Evolutionary conservation across 2,113 vertebrate genomes (phyloP).

Genomic region (Hypomesus transpacificus): DNA sequence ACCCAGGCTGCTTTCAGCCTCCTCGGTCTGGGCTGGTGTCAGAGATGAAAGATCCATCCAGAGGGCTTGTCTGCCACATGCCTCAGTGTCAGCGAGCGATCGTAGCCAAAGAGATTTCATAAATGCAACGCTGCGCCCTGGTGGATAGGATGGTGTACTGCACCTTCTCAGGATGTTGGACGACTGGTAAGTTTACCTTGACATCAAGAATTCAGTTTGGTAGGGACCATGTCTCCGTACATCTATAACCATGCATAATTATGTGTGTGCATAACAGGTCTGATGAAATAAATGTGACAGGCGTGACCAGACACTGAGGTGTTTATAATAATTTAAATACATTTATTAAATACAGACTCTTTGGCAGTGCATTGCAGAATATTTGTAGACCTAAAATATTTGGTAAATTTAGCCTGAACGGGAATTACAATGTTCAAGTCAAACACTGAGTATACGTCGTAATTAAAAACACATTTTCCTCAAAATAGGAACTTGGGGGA

Average conservation of each 20-base stretch:
- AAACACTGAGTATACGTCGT: constrained; percentile 19
- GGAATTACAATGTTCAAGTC: constrained; percentile 46
- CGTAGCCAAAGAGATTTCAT: too few species aligned
- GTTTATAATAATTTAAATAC: constrained; percentile 27
- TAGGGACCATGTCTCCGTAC: too few species aligned
- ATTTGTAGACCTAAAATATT: constrained; percentile 50
- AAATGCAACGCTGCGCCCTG: too few species aligned
- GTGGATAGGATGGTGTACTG: too few species aligned
- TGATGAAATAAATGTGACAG: background rate
- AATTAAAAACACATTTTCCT: constrained; percentile 41
- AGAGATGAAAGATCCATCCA: constrained; percentile 21
- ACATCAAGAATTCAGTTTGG: too few species aligned
- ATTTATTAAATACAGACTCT: constrained; percentile 68
- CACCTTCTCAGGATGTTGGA: too few species aligned
- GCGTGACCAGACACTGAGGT: background rate
- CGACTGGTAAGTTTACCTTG: too few species aligned
- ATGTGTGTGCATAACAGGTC: background rate
- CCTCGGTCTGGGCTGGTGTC: constrained; percentile 7
- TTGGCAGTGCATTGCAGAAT: constrained; percentile 54
- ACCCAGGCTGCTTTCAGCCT: constrained; percentile 26
- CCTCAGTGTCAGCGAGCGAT: too few species aligned
- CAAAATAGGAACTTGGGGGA: constrained; percentile 26
- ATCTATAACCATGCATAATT: too few species aligned
- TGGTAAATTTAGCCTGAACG: constrained; percentile 37
- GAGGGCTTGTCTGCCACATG: too few species aligned